phyloP scores from a whole-genome alignment of 2,888 invertebrate species.

The Caenorhabditis angaria region DNA sequence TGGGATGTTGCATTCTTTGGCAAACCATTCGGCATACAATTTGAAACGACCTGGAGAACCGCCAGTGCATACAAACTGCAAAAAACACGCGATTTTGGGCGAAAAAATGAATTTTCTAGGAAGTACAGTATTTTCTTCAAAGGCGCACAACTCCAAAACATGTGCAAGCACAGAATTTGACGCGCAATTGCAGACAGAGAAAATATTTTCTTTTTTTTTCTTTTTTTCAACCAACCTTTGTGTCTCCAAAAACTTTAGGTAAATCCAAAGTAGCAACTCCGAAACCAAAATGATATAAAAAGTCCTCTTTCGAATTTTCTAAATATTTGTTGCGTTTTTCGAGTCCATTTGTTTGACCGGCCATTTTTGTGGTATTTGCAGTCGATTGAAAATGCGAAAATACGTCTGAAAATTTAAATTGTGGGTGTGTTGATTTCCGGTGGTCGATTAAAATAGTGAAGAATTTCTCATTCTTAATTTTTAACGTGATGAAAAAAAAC shows the following conservation, averaged over 20 bases:
- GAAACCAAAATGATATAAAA: conserved; percentile 68
- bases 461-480: too few species aligned
- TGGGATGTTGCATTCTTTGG: conserved; percentile 58
- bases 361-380: not conserved
- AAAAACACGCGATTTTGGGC: too few species aligned
- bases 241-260: conserved; percentile 53
- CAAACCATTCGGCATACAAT: conserved; percentile 73
- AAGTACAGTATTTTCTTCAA: conserved; percentile 6
- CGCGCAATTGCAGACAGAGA: too few species aligned
- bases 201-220: not conserved
- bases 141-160: not conserved
- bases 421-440: too few species aligned
- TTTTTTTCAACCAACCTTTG: conserved; percentile 41
- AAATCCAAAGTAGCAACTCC: conserved; percentile 57
- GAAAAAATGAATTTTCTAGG: too few species aligned
- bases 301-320: conserved; percentile 50
- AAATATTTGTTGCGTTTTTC: conserved; percentile 55
- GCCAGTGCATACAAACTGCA: conserved; percentile 75
- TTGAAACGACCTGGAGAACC: conserved; percentile 74
- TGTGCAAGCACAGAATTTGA: not conserved
- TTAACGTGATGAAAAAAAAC: too few species aligned
- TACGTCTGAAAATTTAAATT: not conserved
- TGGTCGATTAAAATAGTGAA: too few species aligned
- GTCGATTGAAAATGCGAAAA: not conserved
- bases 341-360: conserved; percentile 17